A percentile compares a stretch with the other conserved stretches of the same genome.
Evolutionary conservation across 2,888 invertebrate genomes (phyloP).

Genomic region (Drosophila anceps): DNA sequence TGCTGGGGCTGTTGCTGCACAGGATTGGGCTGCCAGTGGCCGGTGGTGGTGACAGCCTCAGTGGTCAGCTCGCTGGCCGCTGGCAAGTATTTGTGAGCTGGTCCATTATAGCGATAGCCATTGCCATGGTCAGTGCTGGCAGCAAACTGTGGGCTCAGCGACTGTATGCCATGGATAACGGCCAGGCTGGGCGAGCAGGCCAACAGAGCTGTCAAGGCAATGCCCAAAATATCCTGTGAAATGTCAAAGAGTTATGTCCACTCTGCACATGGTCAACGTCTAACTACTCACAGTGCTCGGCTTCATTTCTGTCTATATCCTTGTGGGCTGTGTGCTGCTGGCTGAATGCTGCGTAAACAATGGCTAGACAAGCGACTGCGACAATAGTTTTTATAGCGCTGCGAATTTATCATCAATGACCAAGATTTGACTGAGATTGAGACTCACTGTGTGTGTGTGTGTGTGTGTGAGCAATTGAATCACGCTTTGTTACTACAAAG

Average conservation of each 20-base stretch:
- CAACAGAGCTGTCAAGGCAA: conserved; percentile 18
- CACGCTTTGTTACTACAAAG: conserved; percentile 37
- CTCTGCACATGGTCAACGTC: too few relatives aligned
- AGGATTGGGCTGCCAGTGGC: conserved; percentile 50
- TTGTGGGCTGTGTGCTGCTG: conserved; percentile 21
- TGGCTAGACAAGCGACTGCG: conserved; percentile 30
- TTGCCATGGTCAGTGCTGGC: conserved; percentile 17
- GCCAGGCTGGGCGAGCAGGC: conserved; percentile 32
- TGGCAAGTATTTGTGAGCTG: conserved; percentile 67
- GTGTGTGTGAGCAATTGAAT: conserved; percentile 38
- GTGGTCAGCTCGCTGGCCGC: conserved; percentile 35
- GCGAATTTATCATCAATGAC: conserved; percentile 49
- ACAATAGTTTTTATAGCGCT: conserved; percentile 54
- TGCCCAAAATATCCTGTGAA: conserved; percentile 21
- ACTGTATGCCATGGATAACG: conserved; percentile 60
- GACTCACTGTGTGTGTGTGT: not conserved
- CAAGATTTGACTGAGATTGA: conserved; percentile 10
- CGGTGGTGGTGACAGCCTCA: conserved; percentile 43
- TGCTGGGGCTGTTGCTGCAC: not conserved
- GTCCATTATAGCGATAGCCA: conserved; percentile 72
- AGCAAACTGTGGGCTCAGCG: conserved; percentile 13
- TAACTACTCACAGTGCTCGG: conserved; percentile 26
- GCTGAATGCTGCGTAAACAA: conserved; percentile 27
- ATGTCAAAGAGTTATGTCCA: not conserved
- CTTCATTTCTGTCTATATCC: conserved; percentile 20